Percentiles rank a stretch among this genome's conserved stretches.
phyloP scores from a whole-genome alignment of 2,797 vertebrate genomes.

The Chiroxiphia lanceolata region DNA sequence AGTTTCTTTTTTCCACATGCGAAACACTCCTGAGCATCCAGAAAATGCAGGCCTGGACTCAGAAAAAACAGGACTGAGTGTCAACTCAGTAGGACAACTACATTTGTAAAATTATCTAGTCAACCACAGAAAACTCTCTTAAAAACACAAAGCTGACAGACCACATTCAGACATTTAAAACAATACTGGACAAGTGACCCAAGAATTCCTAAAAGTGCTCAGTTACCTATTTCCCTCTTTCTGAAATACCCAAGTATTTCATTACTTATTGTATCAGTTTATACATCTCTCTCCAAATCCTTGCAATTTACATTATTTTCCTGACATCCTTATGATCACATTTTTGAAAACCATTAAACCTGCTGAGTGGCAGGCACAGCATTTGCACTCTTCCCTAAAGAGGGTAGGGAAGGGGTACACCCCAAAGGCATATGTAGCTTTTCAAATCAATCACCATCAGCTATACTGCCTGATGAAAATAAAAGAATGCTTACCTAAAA shows the following conservation, averaged over 20 bases:
- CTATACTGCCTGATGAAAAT: not conserved
- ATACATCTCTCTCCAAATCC: not conserved
- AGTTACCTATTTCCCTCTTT: not conserved
- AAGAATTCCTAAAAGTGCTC: not conserved
- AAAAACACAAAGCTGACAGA: not conserved
- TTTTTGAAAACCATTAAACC: not conserved
- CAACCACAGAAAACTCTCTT: not conserved
- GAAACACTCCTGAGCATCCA: not conserved
- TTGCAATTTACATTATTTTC: not conserved
- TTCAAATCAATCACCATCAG: not conserved
- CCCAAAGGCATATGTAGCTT: not conserved
- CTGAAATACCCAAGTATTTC: not conserved
- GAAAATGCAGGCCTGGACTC: not conserved
- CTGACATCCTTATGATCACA: not conserved
- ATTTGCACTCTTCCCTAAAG: not conserved
- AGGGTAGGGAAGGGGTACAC: fast-evolving
- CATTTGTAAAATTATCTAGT: not conserved
- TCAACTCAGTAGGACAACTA: not conserved
- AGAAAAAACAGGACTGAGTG: not conserved
- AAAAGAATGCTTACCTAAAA: not conserved
- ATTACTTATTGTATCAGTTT: not conserved
- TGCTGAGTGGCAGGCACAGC: not conserved
- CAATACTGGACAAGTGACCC: not conserved
- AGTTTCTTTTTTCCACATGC: not conserved
- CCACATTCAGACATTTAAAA: not conserved